Evolutionary conservation across 2,888 invertebrate species (phyloP), one percentile per base, ranked within the genome.

Genomic region (Hybos culiciformis): DNA sequence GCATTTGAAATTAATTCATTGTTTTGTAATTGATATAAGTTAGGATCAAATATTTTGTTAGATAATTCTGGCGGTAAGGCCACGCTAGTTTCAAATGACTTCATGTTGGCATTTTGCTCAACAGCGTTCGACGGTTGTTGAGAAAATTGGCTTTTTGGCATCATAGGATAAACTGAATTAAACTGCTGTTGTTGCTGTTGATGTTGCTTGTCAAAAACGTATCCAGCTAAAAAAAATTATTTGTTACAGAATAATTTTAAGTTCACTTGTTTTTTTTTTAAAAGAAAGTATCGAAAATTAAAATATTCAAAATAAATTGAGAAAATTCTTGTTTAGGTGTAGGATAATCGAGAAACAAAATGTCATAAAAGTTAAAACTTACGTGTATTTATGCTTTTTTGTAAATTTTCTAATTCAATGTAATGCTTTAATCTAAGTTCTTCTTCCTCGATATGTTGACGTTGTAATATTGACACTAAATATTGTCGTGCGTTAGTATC

Each of bases 371-470:
- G 29, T 14, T 14, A 5, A 42, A 19, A 12, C 23, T 2, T 36
- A 26, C 24, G 11, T 37, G 23, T 20, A 20, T 21, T n/a, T 11
- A 18, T 46, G 53, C 58, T 58, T 47, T 66, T 64, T 45, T 66
- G 63, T 42, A 66, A 66, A 49, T 66, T 66, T 46, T 66, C 66
- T 45, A 63, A 57, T 53, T 66, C 66, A 41, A 65, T 61, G 45
- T 60, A 66, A 47, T 66, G 66, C 39, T 63, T 63, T 5, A 67
- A 49, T 4, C 66, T 57, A 37, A 66, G 48, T 48, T 67, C 66
- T 48, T 66, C 66, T 44, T 66, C 66, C 54, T 66, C 66, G 21
- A 66, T 61, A 24, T 65, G 58, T 44, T 66, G 66, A 18, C 66
- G 61, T 49, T 66, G 67, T 14, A 67, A 53, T 17, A 66, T 46